A percentile compares a stretch with the other conserved stretches of the same genome.
Evolutionary conservation across 2,888 invertebrate species (phyloP).

Genomic region (Ophioninae sp.): DNA sequence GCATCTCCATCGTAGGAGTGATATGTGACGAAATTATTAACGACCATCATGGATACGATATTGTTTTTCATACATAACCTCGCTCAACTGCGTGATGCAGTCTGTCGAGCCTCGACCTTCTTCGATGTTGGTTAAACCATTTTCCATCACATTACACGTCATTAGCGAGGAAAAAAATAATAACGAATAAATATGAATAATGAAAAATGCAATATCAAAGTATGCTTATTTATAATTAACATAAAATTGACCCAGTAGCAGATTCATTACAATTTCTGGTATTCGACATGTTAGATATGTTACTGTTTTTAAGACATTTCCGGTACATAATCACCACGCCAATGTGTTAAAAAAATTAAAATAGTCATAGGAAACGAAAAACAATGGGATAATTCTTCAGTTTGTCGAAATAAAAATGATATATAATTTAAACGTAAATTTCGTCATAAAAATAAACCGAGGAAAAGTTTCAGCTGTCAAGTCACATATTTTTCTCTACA

Average conservation of each 20-base stretch:
- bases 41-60: constrained; percentile 19
- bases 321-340: no score
- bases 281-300: no score
- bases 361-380: no score
- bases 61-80: constrained; percentile 12
- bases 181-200: not conserved
- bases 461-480: constrained; percentile 66
- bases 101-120: not conserved
- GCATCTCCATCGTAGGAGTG: constrained; percentile 5
- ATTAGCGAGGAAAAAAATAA: no score
- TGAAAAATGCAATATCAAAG: not conserved
- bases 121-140: not conserved
- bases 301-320: no score
- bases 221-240: no score
- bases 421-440: not conserved
- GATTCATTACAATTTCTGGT: no score
- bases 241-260: no score
- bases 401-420: not conserved
- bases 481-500: constrained; percentile 74
- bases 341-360: no score
- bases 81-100: not conserved
- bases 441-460: not conserved
- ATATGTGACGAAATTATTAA: constrained; percentile 60
- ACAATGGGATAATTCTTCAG: no score
- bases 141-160: not conserved